phyloP scores from a whole-genome alignment of 2,888 invertebrate genomes.

The Drosophila paucipuncta region DNA sequence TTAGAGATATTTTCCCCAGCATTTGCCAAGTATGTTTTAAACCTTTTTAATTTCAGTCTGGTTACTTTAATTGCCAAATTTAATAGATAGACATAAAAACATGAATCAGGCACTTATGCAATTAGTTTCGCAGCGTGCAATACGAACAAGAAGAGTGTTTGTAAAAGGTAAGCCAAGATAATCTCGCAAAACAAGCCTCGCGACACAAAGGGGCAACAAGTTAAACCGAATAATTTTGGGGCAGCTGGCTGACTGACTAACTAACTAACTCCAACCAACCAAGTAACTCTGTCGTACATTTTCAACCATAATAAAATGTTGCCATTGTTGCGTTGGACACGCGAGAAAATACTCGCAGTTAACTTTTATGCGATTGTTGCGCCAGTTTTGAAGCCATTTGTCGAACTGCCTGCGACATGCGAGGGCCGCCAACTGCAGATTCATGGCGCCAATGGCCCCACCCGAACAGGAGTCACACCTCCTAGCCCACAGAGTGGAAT shows the following conservation, averaged over 20 bases:
- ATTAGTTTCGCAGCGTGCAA: background rate
- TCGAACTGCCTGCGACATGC: conserved; percentile 50
- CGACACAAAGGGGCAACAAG: conserved; percentile 44
- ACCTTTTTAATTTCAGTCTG: background rate
- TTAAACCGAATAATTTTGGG: conserved; percentile 18
- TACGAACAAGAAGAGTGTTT: background rate
- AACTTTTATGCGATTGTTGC: conserved; percentile 59
- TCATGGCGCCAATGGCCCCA: conserved; percentile 54
- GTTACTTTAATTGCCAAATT: background rate
- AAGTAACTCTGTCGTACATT: conserved; percentile 2
- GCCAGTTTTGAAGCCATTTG: conserved; percentile 60
- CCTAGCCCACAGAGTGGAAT: conserved; percentile 25
- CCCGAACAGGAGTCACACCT: conserved; percentile 13
- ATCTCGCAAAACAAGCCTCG: background rate
- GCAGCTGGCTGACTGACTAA: background rate
- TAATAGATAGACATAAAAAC: background rate
- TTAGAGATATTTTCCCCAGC: background rate
- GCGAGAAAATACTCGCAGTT: conserved; percentile 27
- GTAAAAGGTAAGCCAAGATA: background rate
- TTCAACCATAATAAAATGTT: conserved; percentile 29
- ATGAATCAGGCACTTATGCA: background rate
- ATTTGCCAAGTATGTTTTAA: background rate
- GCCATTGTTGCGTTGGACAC: conserved; percentile 40
- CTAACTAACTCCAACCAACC: background rate
- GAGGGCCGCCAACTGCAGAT: conserved; percentile 39